These are phyloP conservation scores for Eugnorisma glareosa DNA, from an alignment of 2,888 invertebrate species.

Conservation along the genomic window DNA sequence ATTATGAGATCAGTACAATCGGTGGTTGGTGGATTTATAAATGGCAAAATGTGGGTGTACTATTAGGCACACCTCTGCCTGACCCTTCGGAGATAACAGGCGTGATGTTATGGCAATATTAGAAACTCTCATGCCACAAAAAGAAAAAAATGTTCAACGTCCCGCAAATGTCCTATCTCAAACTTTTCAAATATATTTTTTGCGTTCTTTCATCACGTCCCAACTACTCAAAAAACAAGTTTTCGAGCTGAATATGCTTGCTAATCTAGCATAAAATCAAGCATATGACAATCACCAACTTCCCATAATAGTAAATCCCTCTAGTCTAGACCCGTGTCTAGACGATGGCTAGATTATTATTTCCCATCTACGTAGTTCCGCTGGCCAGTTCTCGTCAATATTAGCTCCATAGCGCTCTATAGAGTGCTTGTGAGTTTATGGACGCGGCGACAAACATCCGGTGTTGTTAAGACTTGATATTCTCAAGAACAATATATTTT, in stretches of 20 bases:
- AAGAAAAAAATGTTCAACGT: neutral
- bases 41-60: too few relatives aligned
- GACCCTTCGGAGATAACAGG: too few relatives aligned
- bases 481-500: too few relatives aligned
- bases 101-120: neutral
- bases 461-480: constrained; percentile 13
- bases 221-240: neutral
- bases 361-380: constrained; percentile 25
- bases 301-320: neutral
- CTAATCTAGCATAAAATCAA: neutral
- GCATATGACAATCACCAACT: neutral
- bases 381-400: constrained; percentile 26
- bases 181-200: neutral
- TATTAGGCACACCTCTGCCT: too few relatives aligned
- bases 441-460: constrained; percentile 23
- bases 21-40: too few relatives aligned
- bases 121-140: neutral
- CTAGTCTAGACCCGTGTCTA: constrained; percentile 36
- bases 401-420: constrained; percentile 26
- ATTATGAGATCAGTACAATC: too few relatives aligned
- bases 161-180: neutral
- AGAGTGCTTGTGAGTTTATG: constrained; percentile 9
- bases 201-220: neutral
- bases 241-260: neutral
- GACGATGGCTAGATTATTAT: constrained; percentile 23